A percentile compares a stretch with the other conserved stretches of the same genome.
phyloP scores from a whole-genome alignment of 2,113 vertebrate genomes.

The Sapayoa aenigma region DNA sequence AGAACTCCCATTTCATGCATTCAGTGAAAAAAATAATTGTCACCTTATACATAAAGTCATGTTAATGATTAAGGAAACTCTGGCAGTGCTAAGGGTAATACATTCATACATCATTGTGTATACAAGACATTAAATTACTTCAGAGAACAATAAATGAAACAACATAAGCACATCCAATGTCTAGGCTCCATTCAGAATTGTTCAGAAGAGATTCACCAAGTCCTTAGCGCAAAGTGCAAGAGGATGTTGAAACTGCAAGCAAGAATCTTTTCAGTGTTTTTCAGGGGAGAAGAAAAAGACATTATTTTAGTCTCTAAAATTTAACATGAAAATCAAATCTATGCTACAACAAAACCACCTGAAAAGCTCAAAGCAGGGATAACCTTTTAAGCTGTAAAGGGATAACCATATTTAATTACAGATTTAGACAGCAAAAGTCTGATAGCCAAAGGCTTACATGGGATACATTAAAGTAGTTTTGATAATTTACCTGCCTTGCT shows the following conservation, averaged over 20 bases:
- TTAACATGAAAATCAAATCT: not conserved
- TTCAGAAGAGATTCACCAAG: not conserved
- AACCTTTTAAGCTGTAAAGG: conserved; percentile 15
- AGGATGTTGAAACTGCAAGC: not conserved
- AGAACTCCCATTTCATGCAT: not conserved
- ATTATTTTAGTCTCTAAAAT: not conserved
- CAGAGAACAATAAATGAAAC: not conserved
- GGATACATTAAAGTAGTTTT: not conserved
- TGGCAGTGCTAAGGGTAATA: not conserved
- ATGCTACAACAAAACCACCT: not conserved
- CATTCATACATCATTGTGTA: not conserved
- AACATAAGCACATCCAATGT: not conserved
- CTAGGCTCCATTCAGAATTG: not conserved
- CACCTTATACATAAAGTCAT: not conserved
- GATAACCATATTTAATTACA: not conserved
- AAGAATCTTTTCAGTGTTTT: not conserved
- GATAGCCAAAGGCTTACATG: conserved; percentile 24
- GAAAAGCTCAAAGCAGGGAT: conserved; percentile 5
- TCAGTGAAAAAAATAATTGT: not conserved
- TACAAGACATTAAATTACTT: not conserved
- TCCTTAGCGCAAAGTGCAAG: not conserved
- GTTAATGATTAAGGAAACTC: conserved; percentile 1
- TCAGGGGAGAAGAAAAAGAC: not conserved
- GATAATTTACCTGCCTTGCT: not conserved
- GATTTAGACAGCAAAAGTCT: not conserved